Evolutionary conservation across 2,888 invertebrate species (phyloP).

Genomic region (Nephrotoma appendiculata): DNA sequence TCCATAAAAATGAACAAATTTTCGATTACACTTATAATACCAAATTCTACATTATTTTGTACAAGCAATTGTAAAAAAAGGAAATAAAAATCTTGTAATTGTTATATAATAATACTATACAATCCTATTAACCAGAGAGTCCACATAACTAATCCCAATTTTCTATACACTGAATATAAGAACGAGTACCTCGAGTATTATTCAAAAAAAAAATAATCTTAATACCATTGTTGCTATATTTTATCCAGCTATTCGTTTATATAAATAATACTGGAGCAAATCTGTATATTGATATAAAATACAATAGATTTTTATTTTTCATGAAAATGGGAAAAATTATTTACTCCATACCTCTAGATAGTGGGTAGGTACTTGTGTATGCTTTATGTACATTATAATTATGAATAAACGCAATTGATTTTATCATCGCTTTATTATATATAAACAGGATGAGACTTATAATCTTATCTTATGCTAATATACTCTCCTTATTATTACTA

Average conservation of each 20-base stretch:
- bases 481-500: no score
- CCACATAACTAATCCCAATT: background rate
- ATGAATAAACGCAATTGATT: background rate
- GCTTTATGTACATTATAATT: background rate
- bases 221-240: background rate
- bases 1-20: no score
- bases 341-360: background rate
- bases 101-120: no score
- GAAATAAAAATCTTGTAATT: no score
- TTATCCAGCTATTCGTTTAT: background rate
- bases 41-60: no score
- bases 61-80: no score
- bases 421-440: background rate
- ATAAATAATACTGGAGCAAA: background rate
- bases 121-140: background rate
- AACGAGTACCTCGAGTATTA: background rate
- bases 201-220: background rate
- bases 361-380: background rate
- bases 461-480: no score
- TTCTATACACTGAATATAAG: background rate
- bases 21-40: no score
- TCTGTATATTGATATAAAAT: background rate
- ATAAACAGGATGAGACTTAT: background rate
- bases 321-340: background rate
- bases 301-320: background rate